Evolutionary conservation across 2,797 vertebrate species (phyloP).

Genomic region (Malacoraja senta): DNA sequence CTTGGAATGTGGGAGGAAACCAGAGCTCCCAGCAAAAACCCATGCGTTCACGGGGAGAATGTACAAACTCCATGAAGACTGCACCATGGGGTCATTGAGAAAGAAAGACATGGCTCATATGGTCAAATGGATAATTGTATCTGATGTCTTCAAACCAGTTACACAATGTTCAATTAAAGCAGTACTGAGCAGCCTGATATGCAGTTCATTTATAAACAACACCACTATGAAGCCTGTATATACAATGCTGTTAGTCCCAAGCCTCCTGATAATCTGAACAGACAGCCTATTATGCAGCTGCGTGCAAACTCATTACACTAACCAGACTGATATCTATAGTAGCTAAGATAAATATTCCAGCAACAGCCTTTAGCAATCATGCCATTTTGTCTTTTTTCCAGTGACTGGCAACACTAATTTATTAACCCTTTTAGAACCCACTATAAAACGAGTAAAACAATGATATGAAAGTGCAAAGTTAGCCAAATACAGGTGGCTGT

Average conservation of each 20-base stretch:
- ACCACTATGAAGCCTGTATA: not conserved
- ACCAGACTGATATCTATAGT: constrained; percentile 1
- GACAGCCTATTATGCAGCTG: constrained; percentile 3
- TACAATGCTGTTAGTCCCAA: not conserved
- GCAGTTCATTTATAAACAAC: not conserved
- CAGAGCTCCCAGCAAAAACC: too few species aligned
- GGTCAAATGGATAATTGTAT: not conserved
- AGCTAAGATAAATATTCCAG: constrained; percentile 4
- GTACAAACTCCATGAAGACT: too few species aligned
- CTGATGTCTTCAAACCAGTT: not conserved
- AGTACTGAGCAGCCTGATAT: not conserved
- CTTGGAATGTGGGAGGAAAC: too few species aligned
- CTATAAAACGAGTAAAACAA: not conserved
- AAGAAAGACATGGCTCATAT: not conserved
- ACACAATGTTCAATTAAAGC: not conserved
- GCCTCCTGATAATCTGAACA: not conserved
- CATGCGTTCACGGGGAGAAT: too few species aligned
- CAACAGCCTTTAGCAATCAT: constrained; percentile 6
- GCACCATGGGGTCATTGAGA: not conserved
- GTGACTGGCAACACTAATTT: not conserved
- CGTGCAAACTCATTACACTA: constrained; percentile 1
- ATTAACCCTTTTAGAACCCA: not conserved
- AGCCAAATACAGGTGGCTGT: not conserved
- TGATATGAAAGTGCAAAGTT: not conserved
- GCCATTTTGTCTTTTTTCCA: not conserved